Percentiles rank a stretch among this genome's conserved stretches.
Evolutionary conservation across 2,797 vertebrate genomes (phyloP).

Genomic region (Sphenopsis melanotis): DNA sequence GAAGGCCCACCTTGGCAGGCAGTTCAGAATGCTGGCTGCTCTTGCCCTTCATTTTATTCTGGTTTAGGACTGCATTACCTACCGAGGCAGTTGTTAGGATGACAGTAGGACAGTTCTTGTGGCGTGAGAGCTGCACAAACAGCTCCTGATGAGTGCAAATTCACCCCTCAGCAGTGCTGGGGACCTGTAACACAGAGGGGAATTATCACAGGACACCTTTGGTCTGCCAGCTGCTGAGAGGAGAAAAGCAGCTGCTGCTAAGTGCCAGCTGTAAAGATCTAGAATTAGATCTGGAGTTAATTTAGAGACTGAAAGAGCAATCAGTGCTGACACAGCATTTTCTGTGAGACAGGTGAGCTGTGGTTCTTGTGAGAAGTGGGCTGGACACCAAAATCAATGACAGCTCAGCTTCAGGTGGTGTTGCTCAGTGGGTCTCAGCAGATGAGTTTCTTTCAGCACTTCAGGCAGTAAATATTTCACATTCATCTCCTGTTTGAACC

Average conservation of each 20-base stretch:
- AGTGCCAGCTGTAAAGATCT: neutral
- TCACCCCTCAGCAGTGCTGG: neutral
- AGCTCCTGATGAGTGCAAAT: neutral
- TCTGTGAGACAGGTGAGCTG: neutral
- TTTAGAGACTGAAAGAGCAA: neutral
- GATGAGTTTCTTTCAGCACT: neutral
- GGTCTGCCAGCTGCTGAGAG: neutral
- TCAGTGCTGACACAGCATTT: neutral
- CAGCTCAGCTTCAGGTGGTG: neutral
- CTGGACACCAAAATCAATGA: neutral
- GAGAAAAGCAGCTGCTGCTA: neutral
- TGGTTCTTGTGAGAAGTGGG: accelerated
- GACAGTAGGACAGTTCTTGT: neutral
- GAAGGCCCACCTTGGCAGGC: neutral
- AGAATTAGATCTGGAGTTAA: neutral
- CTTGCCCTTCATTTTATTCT: neutral
- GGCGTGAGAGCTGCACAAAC: neutral
- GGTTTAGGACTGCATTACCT: neutral
- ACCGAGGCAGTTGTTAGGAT: neutral
- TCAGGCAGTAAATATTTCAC: neutral
- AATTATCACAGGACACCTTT: neutral
- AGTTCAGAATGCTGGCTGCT: neutral
- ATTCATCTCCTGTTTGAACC: neutral
- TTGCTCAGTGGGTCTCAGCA: neutral
- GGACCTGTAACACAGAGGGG: neutral